These are phyloP conservation scores for Entelurus aequoreus DNA, from an alignment of 2,113 vertebrate genomes.

Conservation along the genomic window DNA sequence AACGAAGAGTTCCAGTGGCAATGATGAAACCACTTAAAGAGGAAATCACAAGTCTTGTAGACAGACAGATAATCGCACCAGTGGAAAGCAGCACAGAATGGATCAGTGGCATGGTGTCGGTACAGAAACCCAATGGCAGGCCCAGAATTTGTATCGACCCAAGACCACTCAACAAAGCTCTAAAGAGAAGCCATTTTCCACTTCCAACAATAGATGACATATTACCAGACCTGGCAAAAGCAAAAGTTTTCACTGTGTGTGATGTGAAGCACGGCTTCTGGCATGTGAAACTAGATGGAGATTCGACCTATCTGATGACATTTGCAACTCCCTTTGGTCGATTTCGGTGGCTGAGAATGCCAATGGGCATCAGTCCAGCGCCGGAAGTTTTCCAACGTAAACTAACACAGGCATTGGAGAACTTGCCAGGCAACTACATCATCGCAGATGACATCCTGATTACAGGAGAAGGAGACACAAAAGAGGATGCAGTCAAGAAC, in stretches of 20 bases:
- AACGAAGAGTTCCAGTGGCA: no score
- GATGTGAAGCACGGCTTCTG: slow-evolving; percentile 30
- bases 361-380: no score
- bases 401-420: no score
- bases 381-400: no score
- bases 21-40: slow-evolving; percentile 5
- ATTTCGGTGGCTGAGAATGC: not conserved
- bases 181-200: not conserved
- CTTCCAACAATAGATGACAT: slow-evolving; percentile 24
- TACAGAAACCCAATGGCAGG: slow-evolving; percentile 25
- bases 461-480: not conserved
- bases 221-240: slow-evolving; percentile 16
- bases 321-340: slow-evolving; percentile 3
- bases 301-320: slow-evolving; percentile 29
- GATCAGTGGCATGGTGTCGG: slow-evolving; percentile 12
- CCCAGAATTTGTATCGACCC: slow-evolving; percentile 26
- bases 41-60: slow-evolving; percentile 1
- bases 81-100: slow-evolving; percentile 6
- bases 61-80: slow-evolving; percentile 13
- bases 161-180: slow-evolving; percentile 29
- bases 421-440: no score
- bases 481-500: slow-evolving; percentile 8
- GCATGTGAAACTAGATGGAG: slow-evolving; percentile 24
- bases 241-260: slow-evolving; percentile 25
- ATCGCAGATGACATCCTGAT: no score